These are phyloP conservation scores for Oegoconia quadripuncta DNA, from an alignment of 2,888 invertebrate species.

Conservation along the genomic window DNA sequence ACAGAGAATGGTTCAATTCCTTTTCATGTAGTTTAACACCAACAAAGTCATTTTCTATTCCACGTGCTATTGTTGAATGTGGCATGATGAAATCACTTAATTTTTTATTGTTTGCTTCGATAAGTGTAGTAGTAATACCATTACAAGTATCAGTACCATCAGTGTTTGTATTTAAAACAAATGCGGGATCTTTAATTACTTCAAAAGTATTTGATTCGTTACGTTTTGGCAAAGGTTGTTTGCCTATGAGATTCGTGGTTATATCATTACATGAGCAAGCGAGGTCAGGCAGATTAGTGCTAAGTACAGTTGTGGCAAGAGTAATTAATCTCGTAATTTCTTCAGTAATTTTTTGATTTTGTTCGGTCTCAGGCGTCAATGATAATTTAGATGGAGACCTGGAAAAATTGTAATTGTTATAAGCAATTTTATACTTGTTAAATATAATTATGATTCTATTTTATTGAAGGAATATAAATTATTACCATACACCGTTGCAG, in stretches of 20 bases:
- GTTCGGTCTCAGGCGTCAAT: slow-evolving; percentile 52
- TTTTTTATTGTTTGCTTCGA: slow-evolving; percentile 35
- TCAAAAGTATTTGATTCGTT: slow-evolving; percentile 36
- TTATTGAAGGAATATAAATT: slow-evolving; percentile 19
- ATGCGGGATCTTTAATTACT: slow-evolving; percentile 39
- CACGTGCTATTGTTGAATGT: slow-evolving; percentile 38
- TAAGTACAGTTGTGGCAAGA: slow-evolving; percentile 72
- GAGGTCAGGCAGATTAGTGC: slow-evolving; percentile 68
- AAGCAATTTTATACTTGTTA: neutral
- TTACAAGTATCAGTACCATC: slow-evolving; percentile 35
- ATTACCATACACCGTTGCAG: slow-evolving; percentile 51
- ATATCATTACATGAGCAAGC: slow-evolving; percentile 44
- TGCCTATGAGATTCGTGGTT: neutral
- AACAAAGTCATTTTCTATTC: slow-evolving; percentile 44
- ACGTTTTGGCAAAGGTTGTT: neutral
- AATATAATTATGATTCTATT: slow-evolving; percentile 1
- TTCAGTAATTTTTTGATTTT: slow-evolving; percentile 55
- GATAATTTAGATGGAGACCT: slow-evolving; percentile 63
- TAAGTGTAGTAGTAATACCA: slow-evolving; percentile 34
- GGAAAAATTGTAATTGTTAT: slow-evolving; percentile 23
- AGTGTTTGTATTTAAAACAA: slow-evolving; percentile 4
- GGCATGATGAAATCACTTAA: slow-evolving; percentile 39
- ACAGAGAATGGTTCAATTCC: slow-evolving; percentile 19
- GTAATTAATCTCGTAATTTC: slow-evolving; percentile 68
- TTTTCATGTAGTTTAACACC: slow-evolving; percentile 38